Percentiles rank a stretch among this genome's conserved stretches.
phyloP scores from a whole-genome alignment of 1,140 invertebrate genomes.

The Papilio dardanus region DNA sequence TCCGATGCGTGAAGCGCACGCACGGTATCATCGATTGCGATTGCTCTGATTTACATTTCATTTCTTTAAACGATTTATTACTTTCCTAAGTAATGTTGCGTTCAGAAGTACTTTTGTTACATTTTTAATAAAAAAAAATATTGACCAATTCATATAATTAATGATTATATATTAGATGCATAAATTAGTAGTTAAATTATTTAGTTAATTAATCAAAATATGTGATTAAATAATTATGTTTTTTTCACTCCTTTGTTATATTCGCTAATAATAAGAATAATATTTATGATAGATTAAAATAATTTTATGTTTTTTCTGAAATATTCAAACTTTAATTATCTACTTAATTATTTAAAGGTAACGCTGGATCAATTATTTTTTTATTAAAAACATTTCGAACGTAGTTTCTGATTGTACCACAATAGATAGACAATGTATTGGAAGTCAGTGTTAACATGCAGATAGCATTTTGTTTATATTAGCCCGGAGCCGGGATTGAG shows the following conservation, averaged over 20 bases:
- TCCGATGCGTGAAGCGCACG: slow-evolving; percentile 67
- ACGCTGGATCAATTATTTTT: too few species aligned
- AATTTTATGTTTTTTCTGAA: too few species aligned
- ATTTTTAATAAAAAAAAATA: background rate
- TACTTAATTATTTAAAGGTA: too few species aligned
- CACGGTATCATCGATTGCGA: slow-evolving; percentile 54
- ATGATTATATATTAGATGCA: too few species aligned
- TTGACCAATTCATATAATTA: background rate
- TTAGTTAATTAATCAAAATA: too few species aligned
- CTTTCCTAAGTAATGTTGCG: slow-evolving; percentile 41
- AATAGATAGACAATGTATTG: slow-evolving; percentile 17
- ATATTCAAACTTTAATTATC: too few species aligned
- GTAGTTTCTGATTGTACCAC: background rate
- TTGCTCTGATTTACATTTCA: slow-evolving; percentile 75
- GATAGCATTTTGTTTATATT: slow-evolving; percentile 63
- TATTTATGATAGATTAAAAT: too few species aligned
- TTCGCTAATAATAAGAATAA: too few species aligned
- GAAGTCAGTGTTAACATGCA: slow-evolving; percentile 41
- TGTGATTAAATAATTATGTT: too few species aligned
- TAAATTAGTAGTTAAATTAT: too few species aligned
- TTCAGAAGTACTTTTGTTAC: slow-evolving; percentile 45
- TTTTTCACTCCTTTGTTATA: too few species aligned
- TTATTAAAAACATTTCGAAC: background rate
- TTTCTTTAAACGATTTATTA: slow-evolving; percentile 43
- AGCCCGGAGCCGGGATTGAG: slow-evolving; percentile 63